Conservation (phyloP, 2,113 vertebrate species). For the Nothobranchius kuhntae region DNA sequence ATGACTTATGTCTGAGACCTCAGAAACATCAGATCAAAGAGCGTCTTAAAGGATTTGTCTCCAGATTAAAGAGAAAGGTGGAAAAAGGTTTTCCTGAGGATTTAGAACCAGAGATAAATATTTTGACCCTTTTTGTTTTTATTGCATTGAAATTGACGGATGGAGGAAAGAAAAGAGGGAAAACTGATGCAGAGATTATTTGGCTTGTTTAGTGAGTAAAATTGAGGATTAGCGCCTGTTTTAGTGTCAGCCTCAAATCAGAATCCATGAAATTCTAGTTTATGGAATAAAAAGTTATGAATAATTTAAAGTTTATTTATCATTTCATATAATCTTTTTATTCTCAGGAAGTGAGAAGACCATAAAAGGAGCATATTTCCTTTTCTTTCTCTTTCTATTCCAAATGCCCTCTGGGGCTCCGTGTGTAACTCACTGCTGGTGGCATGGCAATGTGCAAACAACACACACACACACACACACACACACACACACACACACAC, state of each 20-base stretch:
- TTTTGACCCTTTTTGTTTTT: no score
- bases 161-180: constrained; percentile 9
- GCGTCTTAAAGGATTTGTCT: background rate
- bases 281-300: no score
- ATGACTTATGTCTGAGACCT: background rate
- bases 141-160: no score
- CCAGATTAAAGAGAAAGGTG: background rate
- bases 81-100: background rate
- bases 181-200: constrained; percentile 1
- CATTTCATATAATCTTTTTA: background rate
- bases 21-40: background rate
- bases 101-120: background rate
- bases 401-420: constrained; percentile 11
- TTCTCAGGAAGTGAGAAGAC: constrained; percentile 20
- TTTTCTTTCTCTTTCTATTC: constrained; percentile 13
- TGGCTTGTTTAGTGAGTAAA: background rate
- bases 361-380: constrained; percentile 21
- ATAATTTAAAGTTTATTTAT: background rate
- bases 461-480: constrained; percentile 36
- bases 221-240: no score
- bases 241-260: background rate
- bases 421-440: background rate
- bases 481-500: no score
- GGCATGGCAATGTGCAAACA: constrained; percentile 48
- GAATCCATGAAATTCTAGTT: no score